Evolutionary conservation across 1,140 invertebrate species (phyloP).

Genomic region (Sipha flava): DNA sequence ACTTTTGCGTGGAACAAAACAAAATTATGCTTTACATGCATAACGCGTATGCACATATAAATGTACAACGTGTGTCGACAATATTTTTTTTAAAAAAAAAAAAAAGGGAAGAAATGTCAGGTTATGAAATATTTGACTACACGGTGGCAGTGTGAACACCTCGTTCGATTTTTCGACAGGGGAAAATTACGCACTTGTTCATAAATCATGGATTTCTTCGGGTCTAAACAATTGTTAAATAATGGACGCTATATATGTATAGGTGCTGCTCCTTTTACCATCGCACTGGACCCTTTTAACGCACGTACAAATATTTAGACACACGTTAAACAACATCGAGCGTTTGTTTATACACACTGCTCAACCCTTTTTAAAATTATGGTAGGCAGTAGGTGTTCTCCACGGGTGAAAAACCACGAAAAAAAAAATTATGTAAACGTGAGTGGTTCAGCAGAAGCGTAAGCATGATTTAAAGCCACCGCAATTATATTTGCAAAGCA

Average conservation of each 20-base stretch:
- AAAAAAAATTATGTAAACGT: neutral
- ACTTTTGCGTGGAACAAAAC: no score
- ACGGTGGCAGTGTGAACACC: neutral
- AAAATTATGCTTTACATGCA: neutral
- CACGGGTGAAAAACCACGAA: neutral
- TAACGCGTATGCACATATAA: neutral
- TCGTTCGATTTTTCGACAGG: neutral
- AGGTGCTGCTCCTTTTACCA: neutral
- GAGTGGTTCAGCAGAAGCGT: neutral
- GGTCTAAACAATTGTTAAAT: neutral
- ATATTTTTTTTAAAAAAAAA: neutral
- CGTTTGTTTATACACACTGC: neutral
- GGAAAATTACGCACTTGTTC: neutral
- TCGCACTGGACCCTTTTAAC: neutral
- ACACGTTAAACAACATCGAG: neutral
- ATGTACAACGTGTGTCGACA: neutral
- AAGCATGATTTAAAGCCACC: neutral
- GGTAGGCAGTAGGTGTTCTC: no score
- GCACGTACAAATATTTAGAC: constrained; percentile 17
- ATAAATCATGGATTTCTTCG: neutral
- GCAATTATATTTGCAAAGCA: neutral
- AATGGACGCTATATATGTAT: neutral
- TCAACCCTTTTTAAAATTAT: neutral
- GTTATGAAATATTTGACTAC: neutral
- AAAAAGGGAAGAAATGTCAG: neutral